Conservation (phyloP, 2,888 invertebrate species). For the Chloromyia formosa region DNA sequence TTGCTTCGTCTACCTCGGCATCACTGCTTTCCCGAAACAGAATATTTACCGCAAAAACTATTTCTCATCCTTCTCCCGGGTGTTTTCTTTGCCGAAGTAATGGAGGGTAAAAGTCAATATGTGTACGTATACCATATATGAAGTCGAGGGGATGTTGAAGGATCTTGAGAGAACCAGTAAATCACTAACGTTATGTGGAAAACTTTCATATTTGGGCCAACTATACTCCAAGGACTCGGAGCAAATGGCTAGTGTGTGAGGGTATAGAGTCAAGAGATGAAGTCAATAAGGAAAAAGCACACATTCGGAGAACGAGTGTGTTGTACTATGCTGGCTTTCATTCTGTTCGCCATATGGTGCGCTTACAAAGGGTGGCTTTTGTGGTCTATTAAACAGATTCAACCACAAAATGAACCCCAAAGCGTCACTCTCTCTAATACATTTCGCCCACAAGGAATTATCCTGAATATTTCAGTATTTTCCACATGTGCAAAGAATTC, state of each 20-base stretch:
- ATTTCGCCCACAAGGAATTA: neutral
- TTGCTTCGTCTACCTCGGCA: no score
- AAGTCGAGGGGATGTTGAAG: no score
- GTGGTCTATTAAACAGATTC: conserved; percentile 18
- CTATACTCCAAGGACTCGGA: no score
- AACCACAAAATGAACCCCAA: conserved; percentile 15
- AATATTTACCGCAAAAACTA: conserved; percentile 14
- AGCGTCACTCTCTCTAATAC: conserved; percentile 11
- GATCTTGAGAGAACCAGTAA: neutral
- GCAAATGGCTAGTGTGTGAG: no score
- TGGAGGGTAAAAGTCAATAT: conserved; percentile 20
- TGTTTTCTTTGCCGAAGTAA: neutral
- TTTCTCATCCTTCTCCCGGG: neutral
- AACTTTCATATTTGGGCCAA: no score
- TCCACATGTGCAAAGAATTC: no score
- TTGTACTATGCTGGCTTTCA: no score
- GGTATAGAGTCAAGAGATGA: no score
- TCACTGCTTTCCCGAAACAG: neutral
- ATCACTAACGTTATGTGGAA: conserved; percentile 11
- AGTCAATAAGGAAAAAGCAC: no score
- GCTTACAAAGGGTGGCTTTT: neutral
- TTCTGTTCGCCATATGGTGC: no score
- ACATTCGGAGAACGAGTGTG: no score
- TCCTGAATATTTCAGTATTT: no score
- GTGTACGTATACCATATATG: neutral